These are phyloP conservation scores for Gastracanthus pulcherrimus DNA, from an alignment of 2,888 invertebrate species.

Conservation along the genomic window DNA sequence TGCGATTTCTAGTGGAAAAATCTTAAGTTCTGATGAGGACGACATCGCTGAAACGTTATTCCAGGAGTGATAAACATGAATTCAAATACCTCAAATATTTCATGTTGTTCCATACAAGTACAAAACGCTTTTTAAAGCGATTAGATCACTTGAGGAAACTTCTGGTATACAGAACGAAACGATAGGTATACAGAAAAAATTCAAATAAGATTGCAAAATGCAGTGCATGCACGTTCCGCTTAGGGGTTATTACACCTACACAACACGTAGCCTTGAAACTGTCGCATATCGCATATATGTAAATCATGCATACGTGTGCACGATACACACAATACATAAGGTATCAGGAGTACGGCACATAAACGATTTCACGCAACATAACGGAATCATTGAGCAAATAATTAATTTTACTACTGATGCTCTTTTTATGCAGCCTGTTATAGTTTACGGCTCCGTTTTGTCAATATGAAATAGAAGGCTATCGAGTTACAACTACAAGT, in stretches of 20 bases:
- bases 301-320: neutral
- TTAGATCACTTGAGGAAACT: no score
- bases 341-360: no score
- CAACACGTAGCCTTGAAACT: neutral
- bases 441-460: neutral
- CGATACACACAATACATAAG: no score
- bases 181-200: neutral
- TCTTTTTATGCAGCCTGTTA: neutral
- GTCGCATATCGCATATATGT: no score
- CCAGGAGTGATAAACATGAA: no score
- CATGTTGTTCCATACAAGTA: no score
- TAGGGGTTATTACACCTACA: slow-evolving; percentile 27
- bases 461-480: neutral
- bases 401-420: slow-evolving; percentile 10
- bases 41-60: no score
- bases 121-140: no score
- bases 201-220: neutral
- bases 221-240: neutral
- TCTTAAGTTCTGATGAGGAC: no score
- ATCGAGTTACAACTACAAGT: neutral
- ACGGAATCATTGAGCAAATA: slow-evolving; percentile 20
- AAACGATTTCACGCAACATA: slow-evolving; percentile 1
- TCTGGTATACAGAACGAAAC: neutral
- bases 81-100: no score
- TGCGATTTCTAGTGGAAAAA: no score